phyloP scores from a whole-genome alignment of 2,113 vertebrate species.

The Entosphenus tridentatus region DNA sequence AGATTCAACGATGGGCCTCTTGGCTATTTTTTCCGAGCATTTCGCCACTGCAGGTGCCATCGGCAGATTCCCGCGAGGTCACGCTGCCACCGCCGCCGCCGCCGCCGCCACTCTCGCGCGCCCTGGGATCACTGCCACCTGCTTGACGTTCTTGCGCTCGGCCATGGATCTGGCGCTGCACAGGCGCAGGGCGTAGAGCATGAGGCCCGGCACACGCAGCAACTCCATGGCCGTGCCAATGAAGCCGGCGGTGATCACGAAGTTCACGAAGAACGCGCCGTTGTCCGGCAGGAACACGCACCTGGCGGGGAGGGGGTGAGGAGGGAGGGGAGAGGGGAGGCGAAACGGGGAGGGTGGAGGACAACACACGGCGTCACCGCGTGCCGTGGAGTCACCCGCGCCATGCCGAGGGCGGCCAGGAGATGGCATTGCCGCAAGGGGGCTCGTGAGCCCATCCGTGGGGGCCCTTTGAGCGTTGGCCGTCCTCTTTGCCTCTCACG shows the following conservation, averaged over 20 bases:
- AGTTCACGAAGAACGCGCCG: conserved; percentile 94
- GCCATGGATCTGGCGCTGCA: conserved; percentile 70
- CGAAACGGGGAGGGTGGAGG: neutral
- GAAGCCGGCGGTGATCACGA: conserved; percentile 88
- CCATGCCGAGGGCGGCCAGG: no score
- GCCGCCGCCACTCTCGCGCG: no score
- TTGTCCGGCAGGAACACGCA: conserved; percentile 96
- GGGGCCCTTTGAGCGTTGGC: no score
- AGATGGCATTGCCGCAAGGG: no score
- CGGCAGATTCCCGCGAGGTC: conserved; percentile 2
- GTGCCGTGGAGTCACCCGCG: neutral
- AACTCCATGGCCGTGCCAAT: conserved; percentile 96
- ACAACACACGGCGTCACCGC: neutral
- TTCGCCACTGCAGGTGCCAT: no score
- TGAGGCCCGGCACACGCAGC: conserved; percentile 70
- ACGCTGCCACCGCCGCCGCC: neutral
- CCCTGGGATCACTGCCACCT: conserved; percentile 22
- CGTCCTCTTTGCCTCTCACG: no score
- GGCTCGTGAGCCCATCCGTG: no score
- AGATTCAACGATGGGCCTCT: no score
- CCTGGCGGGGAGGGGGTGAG: conserved; percentile 19
- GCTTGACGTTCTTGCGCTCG: conserved; percentile 74
- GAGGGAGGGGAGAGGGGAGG: neutral
- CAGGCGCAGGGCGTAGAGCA: conserved; percentile 97
- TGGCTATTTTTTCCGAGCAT: no score